Conservation (phyloP, 2,113 vertebrate genomes). For the Hoplias malabaricus region DNA sequence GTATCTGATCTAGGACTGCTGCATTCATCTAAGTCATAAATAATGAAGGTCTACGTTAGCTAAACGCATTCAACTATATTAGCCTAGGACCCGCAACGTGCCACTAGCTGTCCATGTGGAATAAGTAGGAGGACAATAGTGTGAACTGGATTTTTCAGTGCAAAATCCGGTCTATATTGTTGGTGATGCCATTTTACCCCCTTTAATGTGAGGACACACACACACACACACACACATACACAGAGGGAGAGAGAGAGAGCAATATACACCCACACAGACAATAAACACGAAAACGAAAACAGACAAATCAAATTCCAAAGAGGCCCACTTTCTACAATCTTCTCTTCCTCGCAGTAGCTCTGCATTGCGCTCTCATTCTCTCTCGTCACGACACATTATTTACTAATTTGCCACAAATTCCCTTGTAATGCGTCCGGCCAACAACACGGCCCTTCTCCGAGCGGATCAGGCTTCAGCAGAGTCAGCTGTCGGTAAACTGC, state of each 20-base stretch:
- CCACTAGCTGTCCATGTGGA: no score
- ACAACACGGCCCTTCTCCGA: neutral
- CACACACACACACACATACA: neutral
- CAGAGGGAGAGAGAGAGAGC: no score
- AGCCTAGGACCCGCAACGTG: no score
- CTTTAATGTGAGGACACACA: no score
- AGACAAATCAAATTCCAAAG: neutral
- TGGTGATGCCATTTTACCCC: no score
- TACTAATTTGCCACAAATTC: constrained; percentile 31
- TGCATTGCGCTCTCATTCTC: constrained; percentile 7
- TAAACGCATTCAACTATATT: no score
- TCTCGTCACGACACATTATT: constrained; percentile 35
- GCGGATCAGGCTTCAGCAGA: constrained; percentile 10
- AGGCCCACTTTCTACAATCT: neutral
- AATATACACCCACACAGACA: neutral
- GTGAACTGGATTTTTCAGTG: no score
- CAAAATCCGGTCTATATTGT: no score
- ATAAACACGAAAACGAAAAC: neutral
- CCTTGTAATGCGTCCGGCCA: constrained; percentile 14
- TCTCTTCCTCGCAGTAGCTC: neutral
- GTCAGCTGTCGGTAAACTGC: constrained; percentile 20
- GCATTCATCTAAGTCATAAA: no score
- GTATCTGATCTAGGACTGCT: no score
- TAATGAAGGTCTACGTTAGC: no score
- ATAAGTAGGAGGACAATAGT: no score